Evolutionary conservation across 2,797 vertebrate genomes (phyloP).

Genomic region (Apogon hyalosoma): DNA sequence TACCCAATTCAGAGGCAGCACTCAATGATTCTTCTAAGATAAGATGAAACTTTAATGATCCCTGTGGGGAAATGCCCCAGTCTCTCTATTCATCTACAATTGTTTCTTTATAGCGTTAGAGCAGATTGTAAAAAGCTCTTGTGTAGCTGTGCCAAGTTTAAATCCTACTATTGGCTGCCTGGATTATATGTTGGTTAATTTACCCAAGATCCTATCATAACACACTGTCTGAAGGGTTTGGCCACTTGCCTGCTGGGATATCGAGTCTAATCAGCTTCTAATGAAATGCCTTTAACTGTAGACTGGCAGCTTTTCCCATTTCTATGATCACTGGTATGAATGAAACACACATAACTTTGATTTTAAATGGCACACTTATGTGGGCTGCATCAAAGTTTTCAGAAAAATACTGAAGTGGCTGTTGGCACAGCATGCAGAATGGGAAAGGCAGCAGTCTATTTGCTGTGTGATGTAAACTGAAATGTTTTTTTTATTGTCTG

Average conservation of each 20-base stretch:
- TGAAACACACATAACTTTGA: conserved; percentile 7
- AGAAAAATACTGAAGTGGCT: background rate
- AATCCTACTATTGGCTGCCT: conserved; percentile 14
- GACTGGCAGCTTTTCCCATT: conserved; percentile 60
- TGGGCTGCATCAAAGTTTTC: background rate
- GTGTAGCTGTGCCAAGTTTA: conserved; percentile 4
- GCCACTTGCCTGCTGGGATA: conserved; percentile 51
- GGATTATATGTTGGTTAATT: conserved; percentile 28
- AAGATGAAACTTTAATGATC: conserved; percentile 43
- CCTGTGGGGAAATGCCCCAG: conserved; percentile 21
- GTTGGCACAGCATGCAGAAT: background rate
- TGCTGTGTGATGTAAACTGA: conserved; percentile 10
- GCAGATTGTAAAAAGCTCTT: background rate
- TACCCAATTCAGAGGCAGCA: background rate
- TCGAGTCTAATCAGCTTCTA: conserved; percentile 72
- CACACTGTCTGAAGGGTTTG: conserved; percentile 21
- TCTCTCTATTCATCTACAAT: conserved; percentile 12
- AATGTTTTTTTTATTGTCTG: background rate
- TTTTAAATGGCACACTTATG: background rate
- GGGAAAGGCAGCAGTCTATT: conserved; percentile 45
- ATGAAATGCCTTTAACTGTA: conserved; percentile 54
- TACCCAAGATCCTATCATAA: conserved; percentile 28
- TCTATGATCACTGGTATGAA: conserved; percentile 33
- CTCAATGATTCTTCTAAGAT: conserved; percentile 29
- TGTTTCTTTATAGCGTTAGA: conserved; percentile 16